phyloP scores from a whole-genome alignment of 2,888 invertebrate species.

The Phasia obesa region DNA sequence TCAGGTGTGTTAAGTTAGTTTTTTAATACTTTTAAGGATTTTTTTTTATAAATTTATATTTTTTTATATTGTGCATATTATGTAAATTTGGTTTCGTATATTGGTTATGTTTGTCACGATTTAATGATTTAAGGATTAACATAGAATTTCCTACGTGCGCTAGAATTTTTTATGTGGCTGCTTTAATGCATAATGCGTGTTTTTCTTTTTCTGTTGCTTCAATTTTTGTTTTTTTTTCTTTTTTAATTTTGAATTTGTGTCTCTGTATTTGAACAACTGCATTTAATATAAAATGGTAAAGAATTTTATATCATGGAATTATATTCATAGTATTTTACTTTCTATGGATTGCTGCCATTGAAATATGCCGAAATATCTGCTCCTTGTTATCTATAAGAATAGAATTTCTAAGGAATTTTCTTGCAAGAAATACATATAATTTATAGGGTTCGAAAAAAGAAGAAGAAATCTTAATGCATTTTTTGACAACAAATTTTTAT shows the following conservation, averaged over 20 bases:
- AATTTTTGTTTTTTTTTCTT: not conserved
- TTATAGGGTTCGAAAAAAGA: not conserved
- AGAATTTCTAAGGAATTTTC: conserved; percentile 33
- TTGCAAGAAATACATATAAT: not conserved
- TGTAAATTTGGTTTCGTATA: conserved; percentile 59
- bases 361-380: conserved; percentile 55
- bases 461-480: no score
- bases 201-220: conserved; percentile 20
- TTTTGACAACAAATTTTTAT: no score
- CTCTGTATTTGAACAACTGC: conserved; percentile 14
- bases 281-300: conserved; percentile 20
- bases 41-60: conserved; percentile 68
- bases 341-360: conserved; percentile 24
- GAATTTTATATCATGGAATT: conserved; percentile 43
- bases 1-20: conserved; percentile 52
- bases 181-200: conserved; percentile 13
- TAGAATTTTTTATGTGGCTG: conserved; percentile 48
- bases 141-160: conserved; percentile 70
- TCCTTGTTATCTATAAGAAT: not conserved
- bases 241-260: not conserved
- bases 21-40: conserved; percentile 61
- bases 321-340: not conserved
- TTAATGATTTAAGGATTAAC: conserved; percentile 72
- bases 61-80: conserved; percentile 31
- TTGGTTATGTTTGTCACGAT: conserved; percentile 72